These are phyloP conservation scores for Ichneumon xanthorius DNA, from an alignment of 2,888 invertebrate species.

Conservation along the genomic window DNA sequence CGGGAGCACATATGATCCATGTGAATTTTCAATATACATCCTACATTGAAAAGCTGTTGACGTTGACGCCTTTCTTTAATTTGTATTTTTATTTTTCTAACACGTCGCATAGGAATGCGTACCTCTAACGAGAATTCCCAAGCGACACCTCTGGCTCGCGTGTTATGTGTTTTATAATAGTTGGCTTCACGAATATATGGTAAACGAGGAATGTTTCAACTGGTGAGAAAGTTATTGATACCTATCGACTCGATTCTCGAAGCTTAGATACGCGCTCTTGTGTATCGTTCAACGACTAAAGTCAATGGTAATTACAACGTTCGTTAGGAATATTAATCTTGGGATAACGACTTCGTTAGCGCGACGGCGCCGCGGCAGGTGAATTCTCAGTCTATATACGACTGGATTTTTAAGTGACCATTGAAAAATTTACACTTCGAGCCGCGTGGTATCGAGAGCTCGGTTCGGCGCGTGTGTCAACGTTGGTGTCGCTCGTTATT, in stretches of 20 bases:
- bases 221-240: conserved; percentile 33
- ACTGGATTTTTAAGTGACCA: conserved; percentile 65
- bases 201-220: conserved; percentile 18
- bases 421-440: conserved; percentile 56
- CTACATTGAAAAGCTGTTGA: conserved; percentile 37
- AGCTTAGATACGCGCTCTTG: background rate
- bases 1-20: background rate
- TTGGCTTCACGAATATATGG: background rate
- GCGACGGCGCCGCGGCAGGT: conserved; percentile 61
- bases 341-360: conserved; percentile 73
- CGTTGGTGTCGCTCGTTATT: conserved; percentile 63
- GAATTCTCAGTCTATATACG: conserved; percentile 58
- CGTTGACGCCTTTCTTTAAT: conserved; percentile 24
- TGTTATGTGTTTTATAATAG: conserved; percentile 24
- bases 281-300: background rate
- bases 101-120: conserved; percentile 10
- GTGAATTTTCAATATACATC: conserved; percentile 35
- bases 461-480: conserved; percentile 49
- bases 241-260: conserved; percentile 4
- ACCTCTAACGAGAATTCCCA: conserved; percentile 16
- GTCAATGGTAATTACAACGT: conserved; percentile 54
- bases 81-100: background rate
- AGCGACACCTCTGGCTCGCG: background rate
- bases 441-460: background rate
- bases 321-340: conserved; percentile 74